Conservation (phyloP, 2,888 invertebrate species). For the Eupsilia transversa region DNA sequence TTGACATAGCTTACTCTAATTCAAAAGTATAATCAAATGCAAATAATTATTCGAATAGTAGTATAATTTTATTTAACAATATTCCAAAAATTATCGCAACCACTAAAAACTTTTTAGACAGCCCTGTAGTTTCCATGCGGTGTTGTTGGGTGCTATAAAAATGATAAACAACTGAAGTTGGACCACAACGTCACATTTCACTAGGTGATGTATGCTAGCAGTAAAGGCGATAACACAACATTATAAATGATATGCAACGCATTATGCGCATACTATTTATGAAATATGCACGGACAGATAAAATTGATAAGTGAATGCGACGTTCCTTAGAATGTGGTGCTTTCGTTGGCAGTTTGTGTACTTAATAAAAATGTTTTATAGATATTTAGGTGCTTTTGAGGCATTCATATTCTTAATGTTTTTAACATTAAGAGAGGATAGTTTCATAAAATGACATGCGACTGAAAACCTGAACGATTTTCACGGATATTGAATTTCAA, state of each 20-base stretch:
- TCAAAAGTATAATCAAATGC: neutral
- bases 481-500: neutral
- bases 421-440: neutral
- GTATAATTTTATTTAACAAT: neutral
- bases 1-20: neutral
- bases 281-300: constrained; percentile 61
- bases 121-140: constrained; percentile 54
- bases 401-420: neutral
- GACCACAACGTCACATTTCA: constrained; percentile 64
- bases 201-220: constrained; percentile 61
- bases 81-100: constrained; percentile 37
- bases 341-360: constrained; percentile 10
- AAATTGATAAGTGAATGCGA: constrained; percentile 60
- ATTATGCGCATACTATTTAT: constrained; percentile 54
- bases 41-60: neutral
- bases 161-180: constrained; percentile 69
- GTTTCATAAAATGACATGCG: neutral
- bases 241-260: constrained; percentile 65
- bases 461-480: neutral
- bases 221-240: constrained; percentile 63
- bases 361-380: constrained; percentile 22
- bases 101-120: constrained; percentile 53
- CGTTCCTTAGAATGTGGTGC: constrained; percentile 28
- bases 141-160: constrained; percentile 65
- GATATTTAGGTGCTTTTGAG: neutral